A percentile compares a stretch with the other conserved stretches of the same genome.
Evolutionary conservation across 2,888 invertebrate genomes (phyloP).

Genomic region (Agrochola macilenta): DNA sequence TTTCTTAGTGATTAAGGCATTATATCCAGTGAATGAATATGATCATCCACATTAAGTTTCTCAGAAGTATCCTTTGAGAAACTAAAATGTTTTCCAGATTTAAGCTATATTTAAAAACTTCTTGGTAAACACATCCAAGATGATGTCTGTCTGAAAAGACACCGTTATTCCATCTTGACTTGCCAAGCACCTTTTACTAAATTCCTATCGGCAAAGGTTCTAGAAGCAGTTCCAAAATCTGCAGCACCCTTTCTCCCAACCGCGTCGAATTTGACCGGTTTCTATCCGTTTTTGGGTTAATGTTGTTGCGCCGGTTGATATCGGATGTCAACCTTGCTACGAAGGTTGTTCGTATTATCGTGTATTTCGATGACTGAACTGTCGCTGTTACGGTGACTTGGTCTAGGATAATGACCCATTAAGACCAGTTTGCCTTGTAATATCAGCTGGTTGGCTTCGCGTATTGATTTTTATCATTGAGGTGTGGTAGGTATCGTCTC

Average conservation of each 20-base stretch:
- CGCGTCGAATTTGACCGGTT: slow-evolving; percentile 66
- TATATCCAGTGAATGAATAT: slow-evolving; percentile 9
- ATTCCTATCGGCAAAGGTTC: not conserved
- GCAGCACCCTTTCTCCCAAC: slow-evolving; percentile 40
- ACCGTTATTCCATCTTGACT: not conserved
- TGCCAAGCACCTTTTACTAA: slow-evolving; percentile 19
- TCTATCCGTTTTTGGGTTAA: slow-evolving; percentile 72
- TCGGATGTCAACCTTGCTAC: slow-evolving; percentile 71
- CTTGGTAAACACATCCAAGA: not conserved
- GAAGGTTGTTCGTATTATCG: slow-evolving; percentile 72
- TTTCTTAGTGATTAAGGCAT: slow-evolving; percentile 10
- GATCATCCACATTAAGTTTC: not conserved
- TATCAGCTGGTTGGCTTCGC: slow-evolving; percentile 66
- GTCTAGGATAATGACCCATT: slow-evolving; percentile 67
- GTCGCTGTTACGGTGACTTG: slow-evolving; percentile 66
- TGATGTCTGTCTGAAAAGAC: not conserved
- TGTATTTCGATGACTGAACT: slow-evolving; percentile 62
- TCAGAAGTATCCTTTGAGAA: not conserved
- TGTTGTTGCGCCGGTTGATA: slow-evolving; percentile 66
- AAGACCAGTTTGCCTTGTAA: slow-evolving; percentile 62
- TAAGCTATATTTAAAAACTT: slow-evolving; percentile 2
- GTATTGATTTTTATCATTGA: slow-evolving; percentile 65
- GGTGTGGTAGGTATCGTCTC: slow-evolving; percentile 48
- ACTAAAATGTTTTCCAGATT: not conserved
- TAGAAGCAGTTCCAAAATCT: slow-evolving; percentile 29